Evolutionary conservation across 92 coral and sea anemone genomes (phyloP), one percentile per base, ranked within the genome.

Genomic region (Micromussa lordhowensis): DNA sequence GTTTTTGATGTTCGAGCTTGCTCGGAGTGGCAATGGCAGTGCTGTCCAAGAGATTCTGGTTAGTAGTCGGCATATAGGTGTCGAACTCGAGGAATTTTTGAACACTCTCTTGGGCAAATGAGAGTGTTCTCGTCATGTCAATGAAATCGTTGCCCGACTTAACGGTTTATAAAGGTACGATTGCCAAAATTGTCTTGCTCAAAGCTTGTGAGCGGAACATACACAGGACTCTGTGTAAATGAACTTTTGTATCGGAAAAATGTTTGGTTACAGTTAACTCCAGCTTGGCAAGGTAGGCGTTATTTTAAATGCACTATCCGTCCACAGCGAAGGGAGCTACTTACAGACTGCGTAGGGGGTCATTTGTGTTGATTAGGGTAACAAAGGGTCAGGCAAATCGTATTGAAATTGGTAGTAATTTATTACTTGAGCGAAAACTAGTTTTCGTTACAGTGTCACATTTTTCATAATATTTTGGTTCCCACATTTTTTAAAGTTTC

Each of bases 1-100:
- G 99, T 98, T 92, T 90, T 91, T 95, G 70, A 95, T 98, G 98
- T 98, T 98, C 63, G 98, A 94, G 89, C 88, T 98, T 44, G 94
- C 96, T 70, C 95, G 88, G 64, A 77, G 90, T 64, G 96, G 92
- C 57, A 82, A 84, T 85, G 86, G 85, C 48, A 36, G 92, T 22
- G 89, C 93, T 19, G 88, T 96, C 72, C 77, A 81, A 74, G 93
- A 86, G 64, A 96, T 96, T 77, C 88, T 93, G 84, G 74, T 85
- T 31, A 86, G 73, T 57, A 85, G 96, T 66, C 87, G 90, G 69
- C 86, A 92, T 49, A 77, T 90, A 63, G 98, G 96, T 57, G 83
- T 98, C 72, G 93, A 94, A 68, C 75, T 98, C 15, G 94, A 93
- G 29, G 98, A 96, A 8, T 96, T 89, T 84, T 87, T 93, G 74